Conservation (phyloP, 2,888 invertebrate genomes). For the Nudaria mundana region DNA sequence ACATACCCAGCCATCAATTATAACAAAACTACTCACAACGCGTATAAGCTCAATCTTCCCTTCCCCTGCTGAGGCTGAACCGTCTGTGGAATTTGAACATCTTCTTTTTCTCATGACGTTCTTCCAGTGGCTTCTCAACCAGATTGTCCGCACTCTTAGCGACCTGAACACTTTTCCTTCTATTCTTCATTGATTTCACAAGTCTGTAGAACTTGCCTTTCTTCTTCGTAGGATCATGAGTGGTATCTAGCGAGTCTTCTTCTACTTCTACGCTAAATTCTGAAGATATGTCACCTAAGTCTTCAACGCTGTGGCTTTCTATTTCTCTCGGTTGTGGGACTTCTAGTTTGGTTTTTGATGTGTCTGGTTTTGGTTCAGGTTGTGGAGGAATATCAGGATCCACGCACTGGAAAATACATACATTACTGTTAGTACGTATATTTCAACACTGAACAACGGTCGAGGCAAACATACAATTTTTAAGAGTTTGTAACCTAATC, state of each 20-base stretch:
- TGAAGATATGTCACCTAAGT: constrained; percentile 73
- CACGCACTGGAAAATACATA: constrained; percentile 52
- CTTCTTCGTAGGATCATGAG: constrained; percentile 60
- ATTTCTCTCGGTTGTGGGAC: constrained; percentile 55
- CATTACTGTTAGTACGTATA: background rate
- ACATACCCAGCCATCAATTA: constrained; percentile 6
- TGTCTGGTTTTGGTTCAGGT: constrained; percentile 59
- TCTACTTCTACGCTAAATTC: constrained; percentile 76
- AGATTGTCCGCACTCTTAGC: constrained; percentile 73
- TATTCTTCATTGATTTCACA: constrained; percentile 74
- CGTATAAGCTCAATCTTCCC: constrained; percentile 60
- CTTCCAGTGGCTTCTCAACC: constrained; percentile 57
- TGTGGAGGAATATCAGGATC: constrained; percentile 66
- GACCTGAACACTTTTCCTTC: constrained; percentile 74
- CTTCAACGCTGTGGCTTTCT: constrained; percentile 71
- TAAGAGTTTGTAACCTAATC: too few species aligned
- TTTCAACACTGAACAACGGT: too few species aligned
- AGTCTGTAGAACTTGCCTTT: constrained; percentile 72
- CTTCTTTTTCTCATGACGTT: constrained; percentile 66
- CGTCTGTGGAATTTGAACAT: constrained; percentile 72
- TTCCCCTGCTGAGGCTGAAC: constrained; percentile 69
- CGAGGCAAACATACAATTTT: too few species aligned
- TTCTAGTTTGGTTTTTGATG: constrained; percentile 60
- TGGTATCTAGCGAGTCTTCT: constrained; percentile 55
- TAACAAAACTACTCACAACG: constrained; percentile 31